Evolutionary conservation across 2,888 invertebrate genomes (phyloP), one percentile per base, ranked within the genome.

Genomic region (Phania funesta): DNA sequence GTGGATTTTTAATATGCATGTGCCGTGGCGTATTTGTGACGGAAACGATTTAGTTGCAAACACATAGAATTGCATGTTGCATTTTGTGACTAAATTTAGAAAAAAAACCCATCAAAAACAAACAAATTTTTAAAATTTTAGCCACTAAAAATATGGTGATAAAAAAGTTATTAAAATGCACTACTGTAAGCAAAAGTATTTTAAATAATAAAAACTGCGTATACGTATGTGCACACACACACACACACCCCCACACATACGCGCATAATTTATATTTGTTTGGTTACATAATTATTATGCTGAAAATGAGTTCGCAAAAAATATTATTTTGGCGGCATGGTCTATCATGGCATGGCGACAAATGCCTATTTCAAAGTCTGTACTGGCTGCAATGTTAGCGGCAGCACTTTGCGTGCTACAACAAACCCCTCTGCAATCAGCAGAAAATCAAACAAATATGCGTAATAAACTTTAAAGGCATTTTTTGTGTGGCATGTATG

Each of bases 221-320:
- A 29, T 11, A 44, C 20, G 48, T 48, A 70, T 44, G 41, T 16
- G 56, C 64, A 64, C 54, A 52, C 29, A 24, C 22, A 54, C 22
- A 54, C 29, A 50, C 41, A 16, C 41, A 41, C n/a, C 13, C 41
- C 11, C 4, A 16, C 41, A 41, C n/a, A 16, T 9, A 6, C 3
- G 13, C 16, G n/a, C n/a, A n/a, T n/a, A 44, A 44, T 18, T 5
- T 44, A 18, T 16, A 35, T 35, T 7, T 35, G 9, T 64, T 64
- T 46, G 46, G 26, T 70, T 74, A 70, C 74, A 16, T 78, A 82
- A 82, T 82, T 70, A 74, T 74, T 78, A 78, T 78, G 82, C 82
- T 58, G 71, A 26, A 54, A 64, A 46, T 52, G 54, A 44, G 50
- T 48, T 67, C 48, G 50, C 67, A 35, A 65, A 35, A 54, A 62